phyloP scores from a whole-genome alignment of 2,888 invertebrate species.

The Phalangium opilio region DNA sequence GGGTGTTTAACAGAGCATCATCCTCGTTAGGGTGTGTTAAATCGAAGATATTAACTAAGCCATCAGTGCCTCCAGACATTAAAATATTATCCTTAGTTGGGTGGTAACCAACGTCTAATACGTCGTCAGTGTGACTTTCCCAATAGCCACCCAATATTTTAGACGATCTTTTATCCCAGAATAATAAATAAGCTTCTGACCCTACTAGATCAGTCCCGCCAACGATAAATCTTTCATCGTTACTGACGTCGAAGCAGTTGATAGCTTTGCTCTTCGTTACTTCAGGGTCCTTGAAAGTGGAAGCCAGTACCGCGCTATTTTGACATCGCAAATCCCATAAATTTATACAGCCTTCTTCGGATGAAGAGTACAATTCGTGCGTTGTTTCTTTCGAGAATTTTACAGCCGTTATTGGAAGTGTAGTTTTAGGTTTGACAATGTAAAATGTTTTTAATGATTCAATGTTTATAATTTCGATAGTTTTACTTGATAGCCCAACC shows the following conservation, averaged over 20 bases:
- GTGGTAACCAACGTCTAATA: constrained; percentile 50
- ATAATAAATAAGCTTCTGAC: constrained; percentile 56
- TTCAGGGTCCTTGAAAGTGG: no score
- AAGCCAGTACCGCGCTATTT: no score
- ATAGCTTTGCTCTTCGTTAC: constrained; percentile 37
- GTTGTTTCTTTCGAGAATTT: no score
- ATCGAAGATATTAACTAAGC: constrained; percentile 69
- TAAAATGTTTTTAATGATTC: no score
- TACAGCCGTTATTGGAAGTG: no score
- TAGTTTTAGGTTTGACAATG: no score
- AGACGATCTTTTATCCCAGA: constrained; percentile 48
- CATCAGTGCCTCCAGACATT: constrained; percentile 63
- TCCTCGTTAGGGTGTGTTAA: constrained; percentile 55
- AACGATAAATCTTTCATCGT: constrained; percentile 50
- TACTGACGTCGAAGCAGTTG: constrained; percentile 56
- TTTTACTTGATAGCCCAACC: no score
- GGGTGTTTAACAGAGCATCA: constrained; percentile 55
- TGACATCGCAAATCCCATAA: no score
- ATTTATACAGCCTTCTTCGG: no score
- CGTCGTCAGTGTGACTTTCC: constrained; percentile 67
- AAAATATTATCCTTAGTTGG: constrained; percentile 46
- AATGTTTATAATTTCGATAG: no score
- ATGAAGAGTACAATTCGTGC: no score
- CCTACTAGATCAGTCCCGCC: constrained; percentile 55
- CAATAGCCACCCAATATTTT: constrained; percentile 54